These are phyloP conservation scores for Protosalanx chinensis DNA, from an alignment of 2,797 vertebrate genomes.

Conservation along the genomic window DNA sequence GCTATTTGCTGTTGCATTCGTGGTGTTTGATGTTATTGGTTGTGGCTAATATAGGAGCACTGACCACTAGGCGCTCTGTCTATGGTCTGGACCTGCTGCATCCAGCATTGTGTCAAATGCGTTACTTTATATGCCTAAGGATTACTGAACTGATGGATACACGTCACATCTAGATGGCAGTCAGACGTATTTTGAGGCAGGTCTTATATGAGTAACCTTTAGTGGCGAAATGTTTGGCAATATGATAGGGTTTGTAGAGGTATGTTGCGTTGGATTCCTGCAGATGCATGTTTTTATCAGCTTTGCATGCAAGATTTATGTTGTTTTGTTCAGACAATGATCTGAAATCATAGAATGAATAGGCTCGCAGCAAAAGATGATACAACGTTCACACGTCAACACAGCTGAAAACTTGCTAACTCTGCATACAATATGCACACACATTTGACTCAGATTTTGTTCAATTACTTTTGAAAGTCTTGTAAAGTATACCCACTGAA, in stretches of 20 bases:
- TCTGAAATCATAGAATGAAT: background rate
- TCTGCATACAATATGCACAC: too few species aligned
- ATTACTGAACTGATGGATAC: background rate
- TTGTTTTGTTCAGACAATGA: background rate
- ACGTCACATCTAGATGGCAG: too few species aligned
- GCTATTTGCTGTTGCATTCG: slow-evolving; percentile 28
- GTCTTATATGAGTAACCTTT: background rate
- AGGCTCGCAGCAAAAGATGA: too few species aligned
- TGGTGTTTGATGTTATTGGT: slow-evolving; percentile 16
- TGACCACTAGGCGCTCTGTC: slow-evolving; percentile 30
- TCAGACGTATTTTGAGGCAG: too few species aligned
- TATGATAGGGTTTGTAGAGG: background rate
- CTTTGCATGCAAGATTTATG: background rate
- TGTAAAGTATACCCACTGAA: too few species aligned
- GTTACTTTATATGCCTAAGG: background rate
- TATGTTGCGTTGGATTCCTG: background rate
- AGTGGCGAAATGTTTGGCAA: background rate
- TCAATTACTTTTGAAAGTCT: too few species aligned
- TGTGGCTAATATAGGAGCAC: slow-evolving; percentile 13
- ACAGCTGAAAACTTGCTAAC: too few species aligned
- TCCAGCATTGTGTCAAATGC: background rate
- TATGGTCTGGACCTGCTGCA: slow-evolving; percentile 23
- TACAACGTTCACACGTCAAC: too few species aligned
- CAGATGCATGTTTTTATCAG: background rate
- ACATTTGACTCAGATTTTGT: too few species aligned